phyloP scores from a whole-genome alignment of 2,113 vertebrate genomes.

The Merops nubicus region DNA sequence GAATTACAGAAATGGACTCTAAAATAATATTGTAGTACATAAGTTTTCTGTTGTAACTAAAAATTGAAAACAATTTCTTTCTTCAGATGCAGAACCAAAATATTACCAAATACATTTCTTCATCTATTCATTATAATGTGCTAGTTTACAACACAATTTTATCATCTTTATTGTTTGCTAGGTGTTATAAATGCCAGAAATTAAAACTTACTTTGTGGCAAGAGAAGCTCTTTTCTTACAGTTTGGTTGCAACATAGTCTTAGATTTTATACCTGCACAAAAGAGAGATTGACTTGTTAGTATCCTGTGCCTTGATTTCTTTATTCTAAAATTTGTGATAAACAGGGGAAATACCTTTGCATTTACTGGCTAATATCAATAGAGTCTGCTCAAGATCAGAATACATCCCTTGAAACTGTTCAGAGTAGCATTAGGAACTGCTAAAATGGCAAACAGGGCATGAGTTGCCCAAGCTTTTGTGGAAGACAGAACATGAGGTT shows the following conservation, averaged over 20 bases:
- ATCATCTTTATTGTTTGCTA: background rate
- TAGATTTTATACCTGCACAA: conserved; percentile 81
- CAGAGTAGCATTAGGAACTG: background rate
- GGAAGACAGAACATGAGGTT: background rate
- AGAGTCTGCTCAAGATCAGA: background rate
- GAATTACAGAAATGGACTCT: background rate
- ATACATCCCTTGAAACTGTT: background rate
- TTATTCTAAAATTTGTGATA: background rate
- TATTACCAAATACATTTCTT: background rate
- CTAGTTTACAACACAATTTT: background rate
- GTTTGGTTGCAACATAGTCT: conserved; percentile 73
- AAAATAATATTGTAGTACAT: background rate
- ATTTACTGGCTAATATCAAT: background rate
- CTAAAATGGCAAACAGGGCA: background rate
- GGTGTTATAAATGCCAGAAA: conserved; percentile 11
- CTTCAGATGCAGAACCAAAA: background rate
- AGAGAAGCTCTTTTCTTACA: conserved; percentile 71
- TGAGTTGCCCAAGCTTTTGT: background rate
- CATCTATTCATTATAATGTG: background rate
- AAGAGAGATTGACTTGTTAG: background rate
- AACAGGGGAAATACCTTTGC: background rate
- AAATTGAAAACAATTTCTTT: background rate
- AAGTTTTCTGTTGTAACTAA: background rate
- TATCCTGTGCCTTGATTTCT: background rate
- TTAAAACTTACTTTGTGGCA: conserved; percentile 72